A percentile compares a stretch with the other conserved stretches of the same genome.
phyloP scores from a whole-genome alignment of 2,113 vertebrate genomes.

The Glareola pratincola region DNA sequence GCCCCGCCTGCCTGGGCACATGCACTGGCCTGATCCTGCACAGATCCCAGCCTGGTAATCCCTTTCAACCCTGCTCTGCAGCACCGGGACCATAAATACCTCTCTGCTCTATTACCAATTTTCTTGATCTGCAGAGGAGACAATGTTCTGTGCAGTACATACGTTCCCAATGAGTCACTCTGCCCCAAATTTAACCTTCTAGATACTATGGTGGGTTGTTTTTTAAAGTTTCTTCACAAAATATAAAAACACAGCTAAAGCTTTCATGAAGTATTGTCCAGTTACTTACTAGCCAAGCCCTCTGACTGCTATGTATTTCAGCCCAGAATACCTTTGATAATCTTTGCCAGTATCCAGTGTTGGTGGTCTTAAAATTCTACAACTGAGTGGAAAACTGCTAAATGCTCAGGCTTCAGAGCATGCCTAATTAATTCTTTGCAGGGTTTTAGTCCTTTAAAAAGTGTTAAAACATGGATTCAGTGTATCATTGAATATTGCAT shows the following conservation, averaged over 20 bases:
- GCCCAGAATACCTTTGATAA: conserved; percentile 35
- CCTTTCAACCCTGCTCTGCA: neutral
- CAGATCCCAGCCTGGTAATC: neutral
- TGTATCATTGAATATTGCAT: conserved; percentile 62
- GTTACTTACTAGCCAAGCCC: conserved; percentile 17
- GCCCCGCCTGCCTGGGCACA: neutral
- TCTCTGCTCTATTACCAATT: neutral
- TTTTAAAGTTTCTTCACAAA: conserved; percentile 16
- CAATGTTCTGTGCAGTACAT: neutral
- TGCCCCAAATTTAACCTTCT: conserved; percentile 32
- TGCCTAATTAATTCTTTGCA: conserved; percentile 69
- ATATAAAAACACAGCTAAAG: neutral
- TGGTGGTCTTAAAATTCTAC: conserved; percentile 63
- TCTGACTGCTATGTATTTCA: conserved; percentile 41
- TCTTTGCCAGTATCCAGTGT: conserved; percentile 55
- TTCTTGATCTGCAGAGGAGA: neutral
- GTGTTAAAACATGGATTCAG: conserved; percentile 55
- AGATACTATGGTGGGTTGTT: neutral
- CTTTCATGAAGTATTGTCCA: conserved; percentile 48
- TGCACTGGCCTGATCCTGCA: fast-evolving
- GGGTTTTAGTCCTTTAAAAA: conserved; percentile 63
- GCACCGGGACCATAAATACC: neutral
- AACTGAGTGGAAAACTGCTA: conserved; percentile 50
- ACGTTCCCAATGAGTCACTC: conserved; percentile 36
- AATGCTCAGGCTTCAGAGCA: conserved; percentile 45